Conservation (phyloP, 2,113 vertebrate genomes). For the Rhinopomastus cyanomelas region DNA sequence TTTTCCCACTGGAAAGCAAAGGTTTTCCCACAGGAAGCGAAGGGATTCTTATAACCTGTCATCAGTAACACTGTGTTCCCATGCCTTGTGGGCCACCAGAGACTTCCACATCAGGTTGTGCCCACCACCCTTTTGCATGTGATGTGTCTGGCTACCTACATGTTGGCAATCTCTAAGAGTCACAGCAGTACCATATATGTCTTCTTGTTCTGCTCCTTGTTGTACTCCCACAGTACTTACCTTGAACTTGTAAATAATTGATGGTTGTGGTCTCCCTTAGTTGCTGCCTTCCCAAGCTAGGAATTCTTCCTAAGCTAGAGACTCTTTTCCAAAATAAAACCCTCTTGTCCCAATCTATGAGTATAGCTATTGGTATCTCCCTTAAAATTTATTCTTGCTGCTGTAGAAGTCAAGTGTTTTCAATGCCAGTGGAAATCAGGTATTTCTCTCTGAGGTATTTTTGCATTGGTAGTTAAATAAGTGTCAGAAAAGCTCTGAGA, state of each 20-base stretch:
- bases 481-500: background rate
- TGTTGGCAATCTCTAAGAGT: background rate
- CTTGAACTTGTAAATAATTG: background rate
- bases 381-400: background rate
- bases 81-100: background rate
- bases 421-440: background rate
- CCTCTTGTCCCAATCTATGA: background rate
- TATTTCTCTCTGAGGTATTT: background rate
- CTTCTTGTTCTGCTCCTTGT: background rate
- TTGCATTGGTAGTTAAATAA: background rate
- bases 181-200: background rate
- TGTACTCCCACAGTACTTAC: background rate
- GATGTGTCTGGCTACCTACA: background rate
- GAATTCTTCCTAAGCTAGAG: background rate
- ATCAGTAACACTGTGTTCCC: background rate
- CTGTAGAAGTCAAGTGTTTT: background rate
- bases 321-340: background rate
- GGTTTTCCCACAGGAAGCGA: no score
- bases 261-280: background rate
- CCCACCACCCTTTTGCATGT: background rate
- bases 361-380: background rate
- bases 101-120: background rate
- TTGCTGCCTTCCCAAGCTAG: background rate
- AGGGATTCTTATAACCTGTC: background rate
- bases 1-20: no score